Evolutionary conservation across 2,113 vertebrate species (phyloP).

Genomic region (Trachemys scripta): DNA sequence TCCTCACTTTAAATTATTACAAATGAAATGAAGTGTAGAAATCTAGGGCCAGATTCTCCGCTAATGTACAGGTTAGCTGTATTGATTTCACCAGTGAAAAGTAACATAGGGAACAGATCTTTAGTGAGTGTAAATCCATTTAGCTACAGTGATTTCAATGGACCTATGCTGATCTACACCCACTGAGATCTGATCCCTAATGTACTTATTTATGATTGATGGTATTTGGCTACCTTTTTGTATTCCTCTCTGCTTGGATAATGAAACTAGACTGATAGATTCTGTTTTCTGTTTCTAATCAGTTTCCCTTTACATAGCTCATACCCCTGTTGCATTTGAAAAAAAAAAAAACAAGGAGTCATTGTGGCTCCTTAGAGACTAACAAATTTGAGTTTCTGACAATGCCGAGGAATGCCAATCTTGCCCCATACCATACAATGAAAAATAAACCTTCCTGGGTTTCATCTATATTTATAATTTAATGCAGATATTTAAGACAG

Average conservation of each 20-base stretch:
- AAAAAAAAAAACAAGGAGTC: too few species aligned
- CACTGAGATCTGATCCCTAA: neutral
- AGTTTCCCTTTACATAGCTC: neutral
- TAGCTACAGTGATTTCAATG: neutral
- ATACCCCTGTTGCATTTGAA: neutral
- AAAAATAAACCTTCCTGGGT: neutral
- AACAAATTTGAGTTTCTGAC: neutral
- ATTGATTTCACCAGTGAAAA: neutral
- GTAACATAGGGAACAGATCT: neutral
- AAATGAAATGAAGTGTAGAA: neutral
- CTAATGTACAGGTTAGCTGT: neutral
- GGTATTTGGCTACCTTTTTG: neutral
- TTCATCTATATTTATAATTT: neutral
- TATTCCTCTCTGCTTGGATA: neutral
- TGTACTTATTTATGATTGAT: neutral
- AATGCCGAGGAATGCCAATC: neutral
- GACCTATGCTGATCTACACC: neutral
- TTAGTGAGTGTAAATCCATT: neutral
- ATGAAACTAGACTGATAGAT: neutral
- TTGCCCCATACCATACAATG: neutral
- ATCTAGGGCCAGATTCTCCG: rapidly evolving
- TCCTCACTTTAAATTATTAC: neutral
- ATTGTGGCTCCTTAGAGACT: too few species aligned
- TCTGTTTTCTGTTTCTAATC: neutral
- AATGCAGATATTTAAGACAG: neutral